These are phyloP conservation scores for Saturnia japonica DNA, from an alignment of 2,888 invertebrate species.

Conservation along the genomic window DNA sequence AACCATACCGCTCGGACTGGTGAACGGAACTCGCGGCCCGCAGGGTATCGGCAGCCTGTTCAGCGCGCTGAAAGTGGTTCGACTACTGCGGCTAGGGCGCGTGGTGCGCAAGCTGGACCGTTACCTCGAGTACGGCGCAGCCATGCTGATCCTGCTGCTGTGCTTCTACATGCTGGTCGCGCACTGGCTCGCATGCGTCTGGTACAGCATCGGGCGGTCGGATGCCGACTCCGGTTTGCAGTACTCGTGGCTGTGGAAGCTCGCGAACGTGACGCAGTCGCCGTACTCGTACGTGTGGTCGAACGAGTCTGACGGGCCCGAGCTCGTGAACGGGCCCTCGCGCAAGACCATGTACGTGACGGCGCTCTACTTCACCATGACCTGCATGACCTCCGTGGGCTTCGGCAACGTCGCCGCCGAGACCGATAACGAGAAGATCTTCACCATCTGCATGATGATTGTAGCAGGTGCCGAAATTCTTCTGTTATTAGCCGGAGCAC, in stretches of 20 bases:
- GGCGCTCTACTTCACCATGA: slow-evolving; percentile 99
- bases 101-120: slow-evolving; percentile 99
- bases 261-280: slow-evolving; percentile 97
- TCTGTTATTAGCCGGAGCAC: slow-evolving; percentile 81
- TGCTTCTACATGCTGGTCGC: slow-evolving; percentile 99
- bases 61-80: slow-evolving; percentile 99
- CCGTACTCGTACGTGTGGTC: slow-evolving; percentile 95
- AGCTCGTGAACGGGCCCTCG: slow-evolving; percentile 95
- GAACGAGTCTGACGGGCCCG: slow-evolving; percentile 91
- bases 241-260: slow-evolving; percentile 98
- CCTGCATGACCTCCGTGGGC: slow-evolving; percentile 99
- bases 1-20: slow-evolving; percentile 10
- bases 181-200: slow-evolving; percentile 99
- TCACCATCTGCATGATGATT: slow-evolving; percentile 99
- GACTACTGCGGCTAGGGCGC: slow-evolving; percentile 96
- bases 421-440: slow-evolving; percentile 99
- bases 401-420: slow-evolving; percentile 99
- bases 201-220: slow-evolving; percentile 97
- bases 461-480: slow-evolving; percentile 93
- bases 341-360: slow-evolving; percentile 98
- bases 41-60: slow-evolving; percentile 99
- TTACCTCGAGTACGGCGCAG: slow-evolving; percentile 99
- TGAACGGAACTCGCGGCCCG: neutral
- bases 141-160: slow-evolving; percentile 97
- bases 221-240: slow-evolving; percentile 97